phyloP scores from a whole-genome alignment of 2,113 vertebrate species.

The Arizona elegans region DNA sequence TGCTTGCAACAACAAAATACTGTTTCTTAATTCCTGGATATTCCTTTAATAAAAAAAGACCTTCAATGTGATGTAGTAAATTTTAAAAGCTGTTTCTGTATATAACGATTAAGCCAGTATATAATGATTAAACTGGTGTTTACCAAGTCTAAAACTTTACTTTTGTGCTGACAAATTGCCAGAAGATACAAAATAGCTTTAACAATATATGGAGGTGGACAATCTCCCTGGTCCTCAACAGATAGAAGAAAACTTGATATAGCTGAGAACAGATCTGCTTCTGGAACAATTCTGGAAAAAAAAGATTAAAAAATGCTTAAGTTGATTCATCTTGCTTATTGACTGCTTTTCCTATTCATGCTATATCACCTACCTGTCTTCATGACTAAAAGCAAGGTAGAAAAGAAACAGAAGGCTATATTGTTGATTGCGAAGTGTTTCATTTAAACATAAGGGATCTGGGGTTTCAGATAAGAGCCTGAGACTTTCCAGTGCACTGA shows the following conservation, averaged over 20 bases:
- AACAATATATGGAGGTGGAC: constrained; percentile 66
- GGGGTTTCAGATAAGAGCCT: constrained; percentile 72
- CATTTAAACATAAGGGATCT: constrained; percentile 67
- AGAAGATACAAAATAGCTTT: constrained; percentile 85
- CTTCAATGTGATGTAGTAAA: background rate
- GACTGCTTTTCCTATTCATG: background rate
- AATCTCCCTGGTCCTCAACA: constrained; percentile 73
- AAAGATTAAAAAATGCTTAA: constrained; percentile 24
- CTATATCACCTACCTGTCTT: constrained; percentile 79
- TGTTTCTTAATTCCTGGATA: background rate
- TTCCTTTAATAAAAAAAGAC: background rate
- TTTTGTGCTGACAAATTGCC: constrained; percentile 79
- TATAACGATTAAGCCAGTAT: background rate
- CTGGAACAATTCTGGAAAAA: constrained; percentile 82
- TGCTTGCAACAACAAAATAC: background rate
- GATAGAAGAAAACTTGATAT: constrained; percentile 75
- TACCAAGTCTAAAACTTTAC: constrained; percentile 75
- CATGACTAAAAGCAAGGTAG: constrained; percentile 74
- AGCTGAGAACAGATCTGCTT: constrained; percentile 79
- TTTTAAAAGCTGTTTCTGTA: constrained; percentile 4
- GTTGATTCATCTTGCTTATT: background rate
- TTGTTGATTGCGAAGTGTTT: constrained; percentile 73
- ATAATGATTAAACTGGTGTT: constrained; percentile 28
- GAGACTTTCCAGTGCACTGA: constrained; percentile 76
- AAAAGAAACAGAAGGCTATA: constrained; percentile 81